Evolutionary conservation across 2,113 vertebrate genomes (phyloP).

Genomic region (Seriola dumerili): DNA sequence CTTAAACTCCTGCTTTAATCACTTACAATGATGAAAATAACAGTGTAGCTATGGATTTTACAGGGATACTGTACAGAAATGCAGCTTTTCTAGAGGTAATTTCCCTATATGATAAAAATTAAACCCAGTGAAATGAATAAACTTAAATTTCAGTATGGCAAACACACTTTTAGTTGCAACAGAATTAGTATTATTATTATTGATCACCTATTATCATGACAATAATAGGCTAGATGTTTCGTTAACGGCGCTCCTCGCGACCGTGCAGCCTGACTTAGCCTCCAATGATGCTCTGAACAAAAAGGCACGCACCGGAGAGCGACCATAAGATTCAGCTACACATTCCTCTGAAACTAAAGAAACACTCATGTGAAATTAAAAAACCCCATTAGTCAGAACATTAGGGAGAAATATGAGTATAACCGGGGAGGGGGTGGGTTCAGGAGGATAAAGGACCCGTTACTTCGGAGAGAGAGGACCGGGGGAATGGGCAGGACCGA

Average conservation of each 20-base stretch:
- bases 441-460: constrained; percentile 53
- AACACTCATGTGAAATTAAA: not conserved
- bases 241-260: constrained; percentile 30
- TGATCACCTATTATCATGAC: no score
- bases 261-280: constrained; percentile 14
- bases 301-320: constrained; percentile 52
- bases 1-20: constrained; percentile 2
- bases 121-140: not conserved
- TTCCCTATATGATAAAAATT: not conserved
- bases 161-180: fast-evolving
- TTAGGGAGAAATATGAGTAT: not conserved
- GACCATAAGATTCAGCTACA: constrained; percentile 19
- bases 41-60: not conserved
- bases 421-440: not conserved
- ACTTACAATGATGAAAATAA: not conserved
- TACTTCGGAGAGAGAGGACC: constrained; percentile 59
- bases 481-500: constrained; percentile 59
- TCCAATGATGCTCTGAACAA: constrained; percentile 66
- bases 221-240: not conserved
- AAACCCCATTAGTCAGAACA: not conserved
- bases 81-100: not conserved
- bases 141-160: not conserved
- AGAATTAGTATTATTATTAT: not conserved
- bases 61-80: not conserved
- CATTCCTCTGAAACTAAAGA: constrained; percentile 4